These are phyloP conservation scores for Labrus mixtus DNA, from an alignment of 2,113 vertebrate species.

Conservation along the genomic window DNA sequence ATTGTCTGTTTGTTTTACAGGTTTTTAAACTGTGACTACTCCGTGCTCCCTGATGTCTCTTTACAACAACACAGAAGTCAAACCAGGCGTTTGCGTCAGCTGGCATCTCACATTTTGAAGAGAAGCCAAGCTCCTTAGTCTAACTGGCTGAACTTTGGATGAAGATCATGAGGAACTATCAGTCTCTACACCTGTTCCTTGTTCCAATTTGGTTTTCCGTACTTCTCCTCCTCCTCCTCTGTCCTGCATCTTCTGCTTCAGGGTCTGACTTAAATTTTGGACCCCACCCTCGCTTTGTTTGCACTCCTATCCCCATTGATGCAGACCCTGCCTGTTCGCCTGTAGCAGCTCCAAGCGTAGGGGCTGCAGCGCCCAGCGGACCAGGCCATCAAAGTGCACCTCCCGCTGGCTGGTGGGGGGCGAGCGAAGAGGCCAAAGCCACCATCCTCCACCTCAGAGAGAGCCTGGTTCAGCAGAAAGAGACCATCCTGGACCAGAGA, in stretches of 20 bases:
- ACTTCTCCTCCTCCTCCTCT: slow-evolving; percentile 43
- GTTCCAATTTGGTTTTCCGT: slow-evolving; percentile 2
- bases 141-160: slow-evolving; percentile 30
- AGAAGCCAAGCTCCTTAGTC: slow-evolving; percentile 32
- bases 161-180: slow-evolving; percentile 57
- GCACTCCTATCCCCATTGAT: slow-evolving; percentile 84
- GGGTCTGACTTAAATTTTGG: slow-evolving; percentile 65
- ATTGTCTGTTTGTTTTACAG: slow-evolving; percentile 65
- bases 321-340: slow-evolving; percentile 83
- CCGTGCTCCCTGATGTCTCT: slow-evolving; percentile 41
- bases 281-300: slow-evolving; percentile 84
- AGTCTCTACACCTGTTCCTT: slow-evolving; percentile 10
- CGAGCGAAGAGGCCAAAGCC: slow-evolving; percentile 86
- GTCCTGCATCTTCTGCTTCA: slow-evolving; percentile 36
- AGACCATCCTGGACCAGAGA: slow-evolving; percentile 87
- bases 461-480: slow-evolving; percentile 86
- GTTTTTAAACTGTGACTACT: too few species aligned
- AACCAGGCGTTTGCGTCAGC: neutral
- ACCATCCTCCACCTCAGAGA: slow-evolving; percentile 87
- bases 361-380: slow-evolving; percentile 44
- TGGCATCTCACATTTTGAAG: slow-evolving; percentile 35
- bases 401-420: slow-evolving; percentile 79
- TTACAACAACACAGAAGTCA: slow-evolving; percentile 26
- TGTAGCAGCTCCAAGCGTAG: slow-evolving; percentile 48
- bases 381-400: slow-evolving; percentile 68